These are phyloP conservation scores for Epinephelus cyanopodus DNA, from an alignment of 2,113 vertebrate species.

Conservation along the genomic window DNA sequence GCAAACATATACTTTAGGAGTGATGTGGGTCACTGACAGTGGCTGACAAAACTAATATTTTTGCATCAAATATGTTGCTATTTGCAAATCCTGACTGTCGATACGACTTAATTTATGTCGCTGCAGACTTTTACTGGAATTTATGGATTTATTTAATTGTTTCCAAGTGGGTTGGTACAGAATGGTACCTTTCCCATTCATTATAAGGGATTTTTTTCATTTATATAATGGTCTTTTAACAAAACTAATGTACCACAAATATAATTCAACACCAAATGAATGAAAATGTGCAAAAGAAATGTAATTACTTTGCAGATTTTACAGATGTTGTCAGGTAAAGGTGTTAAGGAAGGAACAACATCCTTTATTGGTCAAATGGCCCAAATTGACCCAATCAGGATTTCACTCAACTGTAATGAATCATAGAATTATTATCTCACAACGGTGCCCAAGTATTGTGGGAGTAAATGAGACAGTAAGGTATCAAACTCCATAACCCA, in stretches of 20 bases:
- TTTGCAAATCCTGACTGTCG: slow-evolving; percentile 2
- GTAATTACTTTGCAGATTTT: background rate
- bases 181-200: background rate
- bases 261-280: background rate
- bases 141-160: background rate
- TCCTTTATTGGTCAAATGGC: background rate
- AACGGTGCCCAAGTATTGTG: background rate
- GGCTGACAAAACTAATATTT: background rate
- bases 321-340: background rate
- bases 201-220: background rate
- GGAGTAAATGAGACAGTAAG: background rate
- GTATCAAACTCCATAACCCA: background rate
- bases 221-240: background rate
- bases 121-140: background rate
- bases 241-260: background rate
- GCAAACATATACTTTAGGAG: background rate
- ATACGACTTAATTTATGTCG: background rate
- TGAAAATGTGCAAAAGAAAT: background rate
- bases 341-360: background rate
- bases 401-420: background rate
- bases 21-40: background rate
- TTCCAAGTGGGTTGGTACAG: background rate
- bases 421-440: background rate
- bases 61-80: slow-evolving; percentile 1
- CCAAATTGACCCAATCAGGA: background rate